A percentile compares a stretch with the other conserved stretches of the same genome.
Conservation (phyloP, 1,140 invertebrate species). For the Drosophila arawakana region DNA sequence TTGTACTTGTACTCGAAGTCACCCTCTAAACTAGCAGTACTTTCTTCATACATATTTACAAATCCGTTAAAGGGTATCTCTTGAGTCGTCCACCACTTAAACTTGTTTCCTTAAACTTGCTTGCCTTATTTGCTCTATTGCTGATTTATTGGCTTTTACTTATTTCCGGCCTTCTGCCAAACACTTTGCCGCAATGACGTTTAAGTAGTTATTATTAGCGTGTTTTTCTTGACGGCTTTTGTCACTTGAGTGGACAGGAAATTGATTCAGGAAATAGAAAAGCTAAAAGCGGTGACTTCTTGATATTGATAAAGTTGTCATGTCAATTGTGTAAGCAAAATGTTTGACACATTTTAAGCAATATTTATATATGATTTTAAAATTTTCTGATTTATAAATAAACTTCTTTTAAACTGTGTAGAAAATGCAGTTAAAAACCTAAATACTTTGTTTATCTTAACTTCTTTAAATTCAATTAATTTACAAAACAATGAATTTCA, state of each 20-base stretch:
- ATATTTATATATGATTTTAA: no score
- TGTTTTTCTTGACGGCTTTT: slow-evolving; percentile 38
- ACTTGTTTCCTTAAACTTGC: not conserved
- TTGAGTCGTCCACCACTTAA: not conserved
- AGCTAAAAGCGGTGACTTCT: not conserved
- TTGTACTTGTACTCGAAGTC: not conserved
- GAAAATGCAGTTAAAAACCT: no score
- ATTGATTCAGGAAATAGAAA: slow-evolving; percentile 8
- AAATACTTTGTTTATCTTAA: no score
- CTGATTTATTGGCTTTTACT: slow-evolving; percentile 78
- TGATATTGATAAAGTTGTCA: not conserved
- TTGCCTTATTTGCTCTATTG: slow-evolving; percentile 47
- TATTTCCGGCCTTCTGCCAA: slow-evolving; percentile 65
- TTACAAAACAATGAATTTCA: no score
- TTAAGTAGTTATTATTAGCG: slow-evolving; percentile 58
- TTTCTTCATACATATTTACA: not conserved
- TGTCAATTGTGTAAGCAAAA: no score
- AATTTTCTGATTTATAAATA: no score
- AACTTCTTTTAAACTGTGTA: no score
- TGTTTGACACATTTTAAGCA: no score
- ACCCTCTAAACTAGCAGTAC: not conserved
- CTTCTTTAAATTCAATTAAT: no score
- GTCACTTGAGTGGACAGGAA: slow-evolving; percentile 12
- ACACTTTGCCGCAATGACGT: slow-evolving; percentile 39
- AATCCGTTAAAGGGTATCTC: slow-evolving; percentile 14